A percentile compares a stretch with the other conserved stretches of the same genome.
Evolutionary conservation across 2,113 vertebrate genomes (phyloP).

Genomic region (Python bivittatus): DNA sequence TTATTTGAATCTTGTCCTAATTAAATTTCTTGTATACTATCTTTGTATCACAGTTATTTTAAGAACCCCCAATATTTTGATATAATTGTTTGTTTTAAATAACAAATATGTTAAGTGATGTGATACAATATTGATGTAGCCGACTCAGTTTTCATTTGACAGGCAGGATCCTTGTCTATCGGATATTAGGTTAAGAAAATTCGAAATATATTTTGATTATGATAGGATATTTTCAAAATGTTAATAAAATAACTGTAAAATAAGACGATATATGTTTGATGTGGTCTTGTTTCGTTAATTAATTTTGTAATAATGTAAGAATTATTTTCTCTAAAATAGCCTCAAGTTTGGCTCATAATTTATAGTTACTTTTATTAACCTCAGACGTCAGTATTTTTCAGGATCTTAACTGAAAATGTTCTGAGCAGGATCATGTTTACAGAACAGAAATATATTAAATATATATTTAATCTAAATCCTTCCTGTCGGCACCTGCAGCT

Average conservation of each 20-base stretch:
- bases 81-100: neutral
- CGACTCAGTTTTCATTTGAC: neutral
- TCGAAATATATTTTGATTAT: neutral
- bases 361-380: neutral
- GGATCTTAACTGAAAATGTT: neutral
- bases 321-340: no score
- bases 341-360: neutral
- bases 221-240: neutral
- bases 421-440: neutral
- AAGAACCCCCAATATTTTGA: neutral
- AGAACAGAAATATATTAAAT: neutral
- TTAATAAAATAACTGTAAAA: neutral
- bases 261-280: neutral
- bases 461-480: no score
- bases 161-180: neutral
- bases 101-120: neutral
- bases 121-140: neutral
- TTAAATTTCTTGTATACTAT: neutral
- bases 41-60: neutral
- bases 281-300: neutral
- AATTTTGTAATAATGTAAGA: neutral
- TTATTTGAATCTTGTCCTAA: neutral
- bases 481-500: conserved; percentile 23
- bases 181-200: neutral
- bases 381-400: neutral